Evolutionary conservation across 2,888 invertebrate species (phyloP), one percentile per base, ranked within the genome.

Genomic region (Aphelenchoides bicaudatus): DNA sequence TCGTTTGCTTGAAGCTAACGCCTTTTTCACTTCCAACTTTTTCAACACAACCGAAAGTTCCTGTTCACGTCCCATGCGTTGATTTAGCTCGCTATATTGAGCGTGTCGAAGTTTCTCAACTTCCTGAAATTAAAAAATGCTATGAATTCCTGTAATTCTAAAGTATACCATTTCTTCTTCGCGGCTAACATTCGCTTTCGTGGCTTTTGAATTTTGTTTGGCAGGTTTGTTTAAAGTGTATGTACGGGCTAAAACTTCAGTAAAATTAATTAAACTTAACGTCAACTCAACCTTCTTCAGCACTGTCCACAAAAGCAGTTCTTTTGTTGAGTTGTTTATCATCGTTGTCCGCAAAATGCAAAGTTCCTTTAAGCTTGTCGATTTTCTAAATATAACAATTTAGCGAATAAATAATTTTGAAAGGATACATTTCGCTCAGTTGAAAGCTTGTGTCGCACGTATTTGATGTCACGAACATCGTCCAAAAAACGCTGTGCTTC

Each of bases 391-490:
- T 52, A 27, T 25, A 2, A 27, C 31, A 16, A 5, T 13, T 48
- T 8, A 16, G n/a, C 6, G 8, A 5, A 10, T 19, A 5, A 16
- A 8, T 48, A 5, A 16, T 16, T 5, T 29, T 48, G 10, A 19
- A 16, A n/a, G n/a, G 1, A 8, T 68, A 78, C 72, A 63, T 73
- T 75, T 27, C 65, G 66, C 56, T 78, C 78, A 46, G 67, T 56
- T 19, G 64, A 58, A 16, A 76, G 63, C 46, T 91, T 91, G 84
- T 88, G 88, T 31, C 86, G 85, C 13, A 96, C 85, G 73, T 96
- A 98, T 70, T 88, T 89, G 6, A 91, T 82, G 81, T 96, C 93
- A 80, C 91, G 92, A 0, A 89, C 88, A 30, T 79, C 88, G 88
- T 94, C 90, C 55, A 96, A 80, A 61, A 88, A 87, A 48, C 89